Evolutionary conservation across 2,113 vertebrate species (phyloP), one percentile per base, ranked within the genome.

Genomic region (Gadus macrocephalus): DNA sequence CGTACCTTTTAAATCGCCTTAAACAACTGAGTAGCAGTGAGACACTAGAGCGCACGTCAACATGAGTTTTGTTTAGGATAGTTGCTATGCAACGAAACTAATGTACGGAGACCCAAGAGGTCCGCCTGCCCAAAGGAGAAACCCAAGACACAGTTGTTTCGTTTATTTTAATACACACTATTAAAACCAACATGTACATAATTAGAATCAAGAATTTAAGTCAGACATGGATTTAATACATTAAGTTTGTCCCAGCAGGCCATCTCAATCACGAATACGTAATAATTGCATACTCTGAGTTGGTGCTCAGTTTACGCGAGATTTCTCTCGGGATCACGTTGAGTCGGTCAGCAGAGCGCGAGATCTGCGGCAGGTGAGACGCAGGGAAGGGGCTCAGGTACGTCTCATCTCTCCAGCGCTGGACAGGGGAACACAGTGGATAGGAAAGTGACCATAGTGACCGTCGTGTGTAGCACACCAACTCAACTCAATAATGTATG

Each of bases 221-320:
- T 35, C 31, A 35, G 31, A 4, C 31, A 35, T 35, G 31, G 31
- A 35, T 5, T 35, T 4, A 4, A 17, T 58, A 6, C 55, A 58
- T 56, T 58, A 6, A 12, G 15, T n/a, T 6, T 11, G 15, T 5
- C 31, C 6, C 12, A 12, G 12, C 22, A 62, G 60, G 58, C 5
- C 60, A 27, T 15, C 12, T 20, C 49, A 27, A 28, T 86, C 68
- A 90, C 63, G 85, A 82, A 31, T 93, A 92, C 2, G 85, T 91
- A 74, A 93, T 93, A 74, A 92, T 78, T 0, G 92, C 92, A 20
- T 93, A 93, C 71, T 93, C 92, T 0, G 92, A 93, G 76, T 78
- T 90, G 58, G 90, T 90, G 86, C 91, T 93, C 87, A 92, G 86
- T 76, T 92, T 92, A 71, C 92, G 86, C 77, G 81, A 86, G 77